These are phyloP conservation scores for western clawed frog (Xenopus tropicalis) DNA, from an alignment of 2,113 vertebrate species.

Conservation along the genomic window DNA sequence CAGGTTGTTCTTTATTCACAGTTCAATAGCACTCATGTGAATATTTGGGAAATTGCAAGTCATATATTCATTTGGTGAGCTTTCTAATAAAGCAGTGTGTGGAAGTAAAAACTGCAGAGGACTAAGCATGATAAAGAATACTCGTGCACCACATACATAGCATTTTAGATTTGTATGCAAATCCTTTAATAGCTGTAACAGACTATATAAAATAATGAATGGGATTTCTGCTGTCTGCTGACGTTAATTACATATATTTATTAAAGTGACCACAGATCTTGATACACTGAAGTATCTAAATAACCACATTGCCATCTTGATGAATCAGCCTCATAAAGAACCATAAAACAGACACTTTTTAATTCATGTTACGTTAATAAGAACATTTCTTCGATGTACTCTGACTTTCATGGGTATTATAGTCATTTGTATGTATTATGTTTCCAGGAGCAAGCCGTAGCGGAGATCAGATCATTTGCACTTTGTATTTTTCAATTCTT, in stretches of 20 bases:
- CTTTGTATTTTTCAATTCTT: no score
- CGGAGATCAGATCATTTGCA: no score
- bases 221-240: background rate
- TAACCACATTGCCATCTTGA: background rate
- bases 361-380: background rate
- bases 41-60: conserved; percentile 28
- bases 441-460: no score
- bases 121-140: background rate
- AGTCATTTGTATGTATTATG: no score
- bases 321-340: conserved; percentile 3
- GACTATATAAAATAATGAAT: background rate
- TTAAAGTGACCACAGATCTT: background rate
- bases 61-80: conserved; percentile 33
- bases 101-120: background rate
- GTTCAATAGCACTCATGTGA: conserved; percentile 29
- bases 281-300: background rate
- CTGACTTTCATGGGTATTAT: background rate
- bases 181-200: background rate
- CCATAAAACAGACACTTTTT: background rate
- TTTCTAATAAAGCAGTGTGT: background rate
- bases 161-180: background rate
- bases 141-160: background rate
- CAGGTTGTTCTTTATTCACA: conserved; percentile 14
- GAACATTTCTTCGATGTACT: background rate
- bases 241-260: background rate